Conservation (phyloP, 53 echinoderm and acorn worm genomes). For the Echinarachnius parma region DNA sequence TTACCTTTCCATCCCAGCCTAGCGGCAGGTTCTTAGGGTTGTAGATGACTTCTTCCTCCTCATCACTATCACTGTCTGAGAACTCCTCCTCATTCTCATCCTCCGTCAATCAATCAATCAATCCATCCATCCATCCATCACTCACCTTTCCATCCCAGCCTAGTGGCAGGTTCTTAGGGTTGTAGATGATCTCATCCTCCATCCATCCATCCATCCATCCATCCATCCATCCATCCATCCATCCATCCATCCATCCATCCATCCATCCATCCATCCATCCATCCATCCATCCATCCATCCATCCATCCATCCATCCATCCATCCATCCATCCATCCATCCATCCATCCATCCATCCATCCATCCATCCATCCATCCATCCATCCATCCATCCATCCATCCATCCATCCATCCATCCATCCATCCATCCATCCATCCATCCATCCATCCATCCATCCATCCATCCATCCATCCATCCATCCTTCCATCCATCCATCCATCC, state of each 20-base stretch:
- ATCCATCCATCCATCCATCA: too few species aligned
- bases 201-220: too few species aligned
- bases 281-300: too few species aligned
- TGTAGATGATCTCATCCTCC: constrained; percentile 98
- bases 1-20: constrained; percentile 98
- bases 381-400: too few species aligned
- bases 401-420: neutral
- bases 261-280: too few species aligned
- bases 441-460: neutral
- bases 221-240: too few species aligned
- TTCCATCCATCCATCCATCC: neutral
- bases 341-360: too few species aligned
- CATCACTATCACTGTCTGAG: constrained; percentile 95
- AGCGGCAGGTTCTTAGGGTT: constrained; percentile 99
- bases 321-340: too few species aligned
- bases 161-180: constrained; percentile 97
- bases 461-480: neutral
- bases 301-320: too few species aligned
- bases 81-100: constrained; percentile 89
- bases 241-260: too few species aligned
- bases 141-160: constrained; percentile 99
- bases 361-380: too few species aligned
- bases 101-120: too few species aligned
- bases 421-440: neutral
- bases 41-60: constrained; percentile 97